Evolutionary conservation across 2,888 invertebrate species (phyloP).

Genomic region (Clivina fossor): DNA sequence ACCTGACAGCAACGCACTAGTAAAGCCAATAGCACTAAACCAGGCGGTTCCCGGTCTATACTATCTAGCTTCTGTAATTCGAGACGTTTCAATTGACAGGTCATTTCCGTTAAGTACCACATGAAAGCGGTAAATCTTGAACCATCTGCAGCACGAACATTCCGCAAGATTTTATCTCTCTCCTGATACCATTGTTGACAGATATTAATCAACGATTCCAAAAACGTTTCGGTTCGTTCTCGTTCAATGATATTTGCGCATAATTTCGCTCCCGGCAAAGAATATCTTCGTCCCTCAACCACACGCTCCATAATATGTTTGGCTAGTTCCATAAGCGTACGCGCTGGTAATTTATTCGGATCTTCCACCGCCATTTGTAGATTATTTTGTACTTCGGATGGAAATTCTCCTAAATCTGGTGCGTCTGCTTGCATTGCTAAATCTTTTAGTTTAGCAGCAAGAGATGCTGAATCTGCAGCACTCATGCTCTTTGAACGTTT

Average conservation of each 20-base stretch:
- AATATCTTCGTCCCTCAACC: conserved; percentile 76
- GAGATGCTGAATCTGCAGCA: conserved; percentile 70
- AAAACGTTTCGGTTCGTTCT: conserved; percentile 84
- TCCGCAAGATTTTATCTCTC: conserved; percentile 65
- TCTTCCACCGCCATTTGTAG: conserved; percentile 78
- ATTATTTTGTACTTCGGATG: conserved; percentile 70
- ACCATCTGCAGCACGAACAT: conserved; percentile 62
- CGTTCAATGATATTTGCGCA: conserved; percentile 86
- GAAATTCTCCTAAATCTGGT: conserved; percentile 75
- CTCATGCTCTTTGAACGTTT: conserved; percentile 83
- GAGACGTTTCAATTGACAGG: conserved; percentile 78
- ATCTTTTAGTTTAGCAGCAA: conserved; percentile 68
- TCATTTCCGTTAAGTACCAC: conserved; percentile 88
- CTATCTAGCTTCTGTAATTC: conserved; percentile 59
- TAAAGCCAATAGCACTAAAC: conserved; percentile 76
- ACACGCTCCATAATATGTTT: conserved; percentile 78
- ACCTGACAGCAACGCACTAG: conserved; percentile 88
- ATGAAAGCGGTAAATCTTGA: conserved; percentile 80
- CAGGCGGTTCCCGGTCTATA: conserved; percentile 64
- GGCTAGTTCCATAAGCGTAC: conserved; percentile 82
- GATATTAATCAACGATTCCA: conserved; percentile 85
- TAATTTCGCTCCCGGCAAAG: conserved; percentile 80
- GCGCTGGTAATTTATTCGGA: conserved; percentile 73
- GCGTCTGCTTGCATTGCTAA: conserved; percentile 67
- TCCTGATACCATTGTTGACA: conserved; percentile 91